Evolutionary conservation across 2,888 invertebrate genomes (phyloP).

Genomic region (Cantharis flavilabris): DNA sequence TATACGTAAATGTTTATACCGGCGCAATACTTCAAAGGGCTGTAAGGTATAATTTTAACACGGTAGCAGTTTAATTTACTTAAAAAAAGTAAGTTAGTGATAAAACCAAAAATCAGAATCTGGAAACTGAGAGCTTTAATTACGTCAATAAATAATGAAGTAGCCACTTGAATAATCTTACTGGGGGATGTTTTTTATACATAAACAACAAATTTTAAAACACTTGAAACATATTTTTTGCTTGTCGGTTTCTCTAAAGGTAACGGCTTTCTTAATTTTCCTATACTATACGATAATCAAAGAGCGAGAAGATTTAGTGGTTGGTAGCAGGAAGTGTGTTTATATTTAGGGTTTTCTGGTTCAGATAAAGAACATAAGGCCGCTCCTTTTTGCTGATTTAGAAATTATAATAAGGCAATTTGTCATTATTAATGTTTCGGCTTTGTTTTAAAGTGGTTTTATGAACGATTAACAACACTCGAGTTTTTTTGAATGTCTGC

Average conservation of each 20-base stretch:
- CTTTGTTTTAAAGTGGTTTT: constrained; percentile 4
- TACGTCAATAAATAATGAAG: not conserved
- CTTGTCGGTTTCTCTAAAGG: constrained; percentile 28
- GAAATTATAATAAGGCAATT: constrained; percentile 54
- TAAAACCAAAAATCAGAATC: not conserved
- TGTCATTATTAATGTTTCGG: constrained; percentile 50
- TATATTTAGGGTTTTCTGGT: constrained; percentile 44
- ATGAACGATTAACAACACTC: not conserved
- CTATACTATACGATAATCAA: constrained; percentile 45
- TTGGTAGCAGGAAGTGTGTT: constrained; percentile 46
- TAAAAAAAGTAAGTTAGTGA: constrained; percentile 3
- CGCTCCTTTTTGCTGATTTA: constrained; percentile 42
- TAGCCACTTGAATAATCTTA: not conserved
- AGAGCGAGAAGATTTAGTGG: constrained; percentile 43
- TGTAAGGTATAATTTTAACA: constrained; percentile 46
- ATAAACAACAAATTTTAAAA: not conserved
- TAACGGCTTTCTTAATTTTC: constrained; percentile 41
- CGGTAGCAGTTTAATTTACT: constrained; percentile 25
- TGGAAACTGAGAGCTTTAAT: not conserved
- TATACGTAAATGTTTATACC: constrained; percentile 43
- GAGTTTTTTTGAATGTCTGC: not conserved
- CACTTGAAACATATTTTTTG: not conserved
- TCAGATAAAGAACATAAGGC: constrained; percentile 39
- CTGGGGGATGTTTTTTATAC: not conserved
- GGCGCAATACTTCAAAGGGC: constrained; percentile 47